Evolutionary conservation across 2,797 vertebrate genomes (phyloP), one percentile per base, ranked within the genome.

Genomic region (Cygnus olor): DNA sequence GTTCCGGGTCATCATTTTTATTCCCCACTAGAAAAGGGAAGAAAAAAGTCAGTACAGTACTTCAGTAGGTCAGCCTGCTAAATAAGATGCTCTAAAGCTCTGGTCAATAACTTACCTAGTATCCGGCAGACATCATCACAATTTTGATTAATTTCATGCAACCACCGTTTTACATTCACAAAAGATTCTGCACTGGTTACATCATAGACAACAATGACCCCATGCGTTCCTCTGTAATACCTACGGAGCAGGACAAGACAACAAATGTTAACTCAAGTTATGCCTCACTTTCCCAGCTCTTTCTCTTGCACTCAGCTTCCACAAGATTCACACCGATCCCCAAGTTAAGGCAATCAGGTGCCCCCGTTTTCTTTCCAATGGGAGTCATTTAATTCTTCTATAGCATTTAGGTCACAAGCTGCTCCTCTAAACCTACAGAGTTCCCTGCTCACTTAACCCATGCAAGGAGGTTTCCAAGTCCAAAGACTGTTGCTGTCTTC

Each of bases 141-240:
- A 81, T 99, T 99, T 97, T 99, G 99, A 98, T 99, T 99, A 96
- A 99, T 99, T 99, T 99, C 99, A 81, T 99, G 99, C 93, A 99
- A 98, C 99, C 99, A 99, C 97, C 99, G 98, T 96, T 99, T 99
- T 94, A 99, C 99, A n/a, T 99, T 99, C 97, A 99, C 99, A 27
- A 99, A 99, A 77, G 99, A 99, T 96, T 99, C 99, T 0, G 99
- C 99, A 27, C 99, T 99, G 36, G 99, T 99, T 97, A 99, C 99
- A 6, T 99, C 99, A 1, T 99, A 99, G 61, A 99, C 99, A 95
- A 99, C 99, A 53, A 99, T 99, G 97, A 99, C 99, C 58, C 99
- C 99, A 0, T 99, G 99, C 17, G 99, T 99, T 85, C 99, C 99
- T 96, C 99, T 98, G 97, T 99, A 99, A 96, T 99, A 99, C 97